Base-by-base conservation (phyloP, 2,797 vertebrate species). In the Sandelia bainsii region DNA sequence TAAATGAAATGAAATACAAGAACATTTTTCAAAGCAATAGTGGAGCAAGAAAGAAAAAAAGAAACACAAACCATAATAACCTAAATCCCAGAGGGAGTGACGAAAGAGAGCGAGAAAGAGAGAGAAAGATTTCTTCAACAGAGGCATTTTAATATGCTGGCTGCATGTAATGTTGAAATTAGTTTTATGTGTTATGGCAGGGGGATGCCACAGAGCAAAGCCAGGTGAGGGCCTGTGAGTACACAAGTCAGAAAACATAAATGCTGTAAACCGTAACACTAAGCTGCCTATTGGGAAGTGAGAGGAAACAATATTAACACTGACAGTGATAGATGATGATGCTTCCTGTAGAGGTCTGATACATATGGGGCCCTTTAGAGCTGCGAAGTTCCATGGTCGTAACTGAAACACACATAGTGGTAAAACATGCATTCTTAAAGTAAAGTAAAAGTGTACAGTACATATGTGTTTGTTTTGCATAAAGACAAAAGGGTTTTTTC, bases 271-370 rank as follows among this genome's bases (percentile, higher is more conserved):
- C 87, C 93, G 92, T 14, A 92, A 88, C 89, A 87, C 88, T 42
- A 89, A 91, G 89, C 88, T 89, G 88, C 89, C 92, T 85, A 81
- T 87, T 87, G 89, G 93, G 93, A 90, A 85, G 86, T 80, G 75
- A 84, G 76, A 71, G 83, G 84, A 92, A 93, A 90, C 90, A 92
- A 91, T 93, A 94, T 94, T 89, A 93, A 87, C 88, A 79, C 82
- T 85, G 94, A 94, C 94, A 93, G 81, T 95, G 94, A 95, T 93
- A 91, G 91, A 95, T 94, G 91, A 89, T 67, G 83, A 81, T 87
- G 79, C 80, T 75, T 86, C 75, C 82, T 79, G 83, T 69, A 77
- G 77, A 81, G 82, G 82, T 72, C 81, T 89, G 83, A 80, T 69
- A 87, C 82, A 87, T 84, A 77, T 60, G 51, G 64, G 71, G 53